Evolutionary conservation across 92 coral and sea anemone species (phyloP), one percentile per base, ranked within the genome.

Genomic region (Muricea muricata): DNA sequence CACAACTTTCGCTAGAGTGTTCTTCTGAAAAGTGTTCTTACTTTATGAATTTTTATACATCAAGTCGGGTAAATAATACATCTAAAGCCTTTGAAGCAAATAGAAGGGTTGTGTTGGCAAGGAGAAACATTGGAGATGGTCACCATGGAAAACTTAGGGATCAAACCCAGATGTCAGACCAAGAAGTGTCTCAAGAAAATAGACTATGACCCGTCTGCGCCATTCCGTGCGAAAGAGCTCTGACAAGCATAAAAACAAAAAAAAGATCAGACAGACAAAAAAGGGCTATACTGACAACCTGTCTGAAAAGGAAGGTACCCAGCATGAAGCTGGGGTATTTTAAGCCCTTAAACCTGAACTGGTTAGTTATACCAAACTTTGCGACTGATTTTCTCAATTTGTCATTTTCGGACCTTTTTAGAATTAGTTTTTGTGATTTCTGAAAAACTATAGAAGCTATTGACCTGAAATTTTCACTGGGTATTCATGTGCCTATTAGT

Each of bases 101-200:
- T 84, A 55, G 87, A 35, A 90, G 84, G 52, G 93, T 75, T 40
- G 87, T 90, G 63, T 56, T 88, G 34, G 90, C 82, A 0, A 55
- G 40, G 48, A 66, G 87, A 67, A 89, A 89, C 67, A 80, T 85
- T 74, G 85, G 90, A 58, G 42, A 85, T 21, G 85, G 92, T 7
- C 92, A 89, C 57, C 87, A 85, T 84, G 50, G 48, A 47, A 40
- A 65, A 45, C 57, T 77, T 85, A 57, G 78, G 88, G 28, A 85
- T 85, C 57, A 57, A 60, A 28, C 65, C 84, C 28, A 84, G 88
- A 10, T 11, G 41, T 75, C 82, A 84, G 28, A 73, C 73, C 72
- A 75, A 41, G 55, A 26, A 85, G 13, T 24, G 73, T 48, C 40
- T 35, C 52, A 39, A 37, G 26, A 85, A 76, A 47, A 61, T 75